Conservation (phyloP, 2,113 vertebrate species). For the Sylvicapra grimmia region DNA sequence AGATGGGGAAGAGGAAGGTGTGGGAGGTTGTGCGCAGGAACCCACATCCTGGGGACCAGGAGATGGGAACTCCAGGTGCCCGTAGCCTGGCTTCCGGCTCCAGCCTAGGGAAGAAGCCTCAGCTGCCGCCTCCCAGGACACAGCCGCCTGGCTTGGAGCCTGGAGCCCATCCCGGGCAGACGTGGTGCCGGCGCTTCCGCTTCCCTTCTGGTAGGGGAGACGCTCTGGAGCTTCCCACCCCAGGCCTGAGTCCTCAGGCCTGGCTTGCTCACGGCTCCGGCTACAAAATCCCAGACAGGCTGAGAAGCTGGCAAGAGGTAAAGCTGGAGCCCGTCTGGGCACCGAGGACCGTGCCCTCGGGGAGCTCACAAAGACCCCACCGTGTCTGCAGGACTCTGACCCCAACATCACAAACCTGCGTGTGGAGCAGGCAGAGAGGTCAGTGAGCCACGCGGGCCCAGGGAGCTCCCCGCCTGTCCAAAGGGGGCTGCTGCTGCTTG, state of each 20-base stretch:
- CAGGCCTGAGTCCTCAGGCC: not conserved
- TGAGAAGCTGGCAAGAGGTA: not conserved
- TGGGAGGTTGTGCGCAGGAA: constrained; percentile 26
- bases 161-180: constrained; percentile 29
- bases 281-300: not conserved
- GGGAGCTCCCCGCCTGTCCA: accelerated
- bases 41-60: constrained; percentile 55
- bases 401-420: not conserved
- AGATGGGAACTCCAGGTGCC: constrained; percentile 71
- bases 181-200: constrained; percentile 11
- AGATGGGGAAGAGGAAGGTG: constrained; percentile 65
- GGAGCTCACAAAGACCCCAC: not conserved
- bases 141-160: constrained; percentile 32
- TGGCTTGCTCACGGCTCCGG: not conserved
- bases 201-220: constrained; percentile 25
- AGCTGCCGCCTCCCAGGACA: not conserved
- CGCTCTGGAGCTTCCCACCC: constrained; percentile 17
- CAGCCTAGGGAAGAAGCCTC: constrained; percentile 12
- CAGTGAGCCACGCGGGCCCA: not conserved
- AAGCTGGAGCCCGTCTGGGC: not conserved
- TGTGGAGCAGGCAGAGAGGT: not conserved
- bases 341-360: not conserved
- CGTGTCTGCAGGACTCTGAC: not conserved
- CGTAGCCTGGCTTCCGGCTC: constrained; percentile 20
- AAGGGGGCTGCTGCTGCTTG: not conserved